phyloP scores from a whole-genome alignment of 2,113 vertebrate species.

The Butorides virescens region DNA sequence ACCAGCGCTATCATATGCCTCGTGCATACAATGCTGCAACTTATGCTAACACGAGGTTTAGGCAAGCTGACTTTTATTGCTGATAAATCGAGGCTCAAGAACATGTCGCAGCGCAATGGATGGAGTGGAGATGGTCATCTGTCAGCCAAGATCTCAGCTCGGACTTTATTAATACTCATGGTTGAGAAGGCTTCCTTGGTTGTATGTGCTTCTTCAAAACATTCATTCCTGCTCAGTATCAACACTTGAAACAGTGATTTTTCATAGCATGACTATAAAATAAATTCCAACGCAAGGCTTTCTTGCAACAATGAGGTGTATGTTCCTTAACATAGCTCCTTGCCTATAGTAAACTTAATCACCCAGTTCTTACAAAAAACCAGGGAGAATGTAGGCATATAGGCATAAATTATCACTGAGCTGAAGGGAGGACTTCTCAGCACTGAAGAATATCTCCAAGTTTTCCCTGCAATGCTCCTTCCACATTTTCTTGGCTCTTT shows the following conservation, averaged over 20 bases:
- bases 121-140: not conserved
- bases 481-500: not conserved
- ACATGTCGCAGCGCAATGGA: not conserved
- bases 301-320: not conserved
- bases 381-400: not conserved
- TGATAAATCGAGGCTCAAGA: not conserved
- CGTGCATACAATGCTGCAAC: not conserved
- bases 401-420: not conserved
- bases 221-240: not conserved
- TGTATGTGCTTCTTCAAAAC: not conserved
- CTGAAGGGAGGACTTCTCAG: not conserved
- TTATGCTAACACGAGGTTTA: not conserved
- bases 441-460: not conserved
- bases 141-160: conserved; percentile 6
- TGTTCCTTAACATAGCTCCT: not conserved
- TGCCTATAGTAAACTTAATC: not conserved
- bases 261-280: not conserved
- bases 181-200: not conserved
- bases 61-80: not conserved
- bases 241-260: not conserved
- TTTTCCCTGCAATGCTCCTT: not conserved
- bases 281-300: not conserved
- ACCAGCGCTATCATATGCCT: not conserved
- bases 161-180: not conserved
- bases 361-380: not conserved